These are phyloP conservation scores for Chloropsis hardwickii DNA, from an alignment of 2,113 vertebrate genomes.

Conservation along the genomic window DNA sequence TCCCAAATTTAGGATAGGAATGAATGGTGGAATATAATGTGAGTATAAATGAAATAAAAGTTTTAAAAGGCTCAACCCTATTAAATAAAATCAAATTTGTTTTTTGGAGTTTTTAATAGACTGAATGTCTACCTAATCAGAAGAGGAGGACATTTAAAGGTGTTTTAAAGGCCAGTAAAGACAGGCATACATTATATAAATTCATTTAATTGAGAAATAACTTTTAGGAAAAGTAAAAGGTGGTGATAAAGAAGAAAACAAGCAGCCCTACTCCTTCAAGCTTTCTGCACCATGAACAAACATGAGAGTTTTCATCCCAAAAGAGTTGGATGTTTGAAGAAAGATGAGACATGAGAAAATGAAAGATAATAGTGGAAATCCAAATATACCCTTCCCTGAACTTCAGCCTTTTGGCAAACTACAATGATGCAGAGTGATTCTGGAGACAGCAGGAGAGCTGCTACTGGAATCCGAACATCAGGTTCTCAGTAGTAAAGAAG, in stretches of 20 bases:
- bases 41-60: neutral
- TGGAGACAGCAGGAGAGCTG: neutral
- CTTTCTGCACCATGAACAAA: neutral
- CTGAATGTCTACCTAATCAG: neutral
- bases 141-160: neutral
- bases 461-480: neutral
- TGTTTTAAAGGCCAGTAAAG: neutral
- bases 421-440: neutral
- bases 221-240: neutral
- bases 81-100: neutral
- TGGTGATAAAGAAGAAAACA: neutral
- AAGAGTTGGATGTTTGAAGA: neutral
- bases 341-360: neutral
- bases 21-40: neutral
- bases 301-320: neutral
- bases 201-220: neutral
- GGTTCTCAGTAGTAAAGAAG: neutral
- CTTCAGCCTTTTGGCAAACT: neutral
- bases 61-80: rapidly evolving
- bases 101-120: neutral
- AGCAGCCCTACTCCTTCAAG: neutral
- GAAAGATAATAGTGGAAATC: neutral
- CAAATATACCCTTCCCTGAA: neutral
- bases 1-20: neutral
- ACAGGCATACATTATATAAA: neutral